A percentile compares a stretch with the other conserved stretches of the same genome.
These are phyloP conservation scores for Glandiceps talaboti DNA, from an alignment of 53 echinoderm and acorn worm genomes.

Conservation along the genomic window DNA sequence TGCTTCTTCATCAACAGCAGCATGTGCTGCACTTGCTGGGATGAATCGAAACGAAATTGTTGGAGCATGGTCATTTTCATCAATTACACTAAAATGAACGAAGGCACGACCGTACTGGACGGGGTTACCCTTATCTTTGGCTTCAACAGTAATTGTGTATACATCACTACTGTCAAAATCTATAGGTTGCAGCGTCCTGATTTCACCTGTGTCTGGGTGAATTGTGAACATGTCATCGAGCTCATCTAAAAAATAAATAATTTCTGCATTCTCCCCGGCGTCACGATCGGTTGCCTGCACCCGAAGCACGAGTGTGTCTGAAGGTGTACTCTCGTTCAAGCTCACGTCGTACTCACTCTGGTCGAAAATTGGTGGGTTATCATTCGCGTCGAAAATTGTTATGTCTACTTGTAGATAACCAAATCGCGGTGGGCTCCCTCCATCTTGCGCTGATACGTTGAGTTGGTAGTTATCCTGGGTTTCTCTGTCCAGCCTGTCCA, in stretches of 20 bases:
- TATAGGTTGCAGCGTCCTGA: constrained; percentile 35
- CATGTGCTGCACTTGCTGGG: constrained; percentile 11
- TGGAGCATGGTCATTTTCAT: constrained; percentile 85
- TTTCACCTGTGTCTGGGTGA: constrained; percentile 50
- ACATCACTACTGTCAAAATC: constrained; percentile 26
- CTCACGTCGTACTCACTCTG: constrained; percentile 40
- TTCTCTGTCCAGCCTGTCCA: constrained; percentile 48
- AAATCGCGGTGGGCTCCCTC: constrained; percentile 40
- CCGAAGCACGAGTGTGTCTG: constrained; percentile 44
- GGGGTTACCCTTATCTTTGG: constrained; percentile 52
- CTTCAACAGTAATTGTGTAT: constrained; percentile 48
- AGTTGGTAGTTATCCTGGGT: constrained; percentile 53
- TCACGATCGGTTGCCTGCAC: constrained; percentile 70
- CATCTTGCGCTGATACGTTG: constrained; percentile 55
- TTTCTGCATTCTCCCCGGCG: constrained; percentile 52
- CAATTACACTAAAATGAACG: constrained; percentile 46
- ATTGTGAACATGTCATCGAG: constrained; percentile 42
- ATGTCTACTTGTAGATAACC: constrained; percentile 51
- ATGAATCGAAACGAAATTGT: neutral
- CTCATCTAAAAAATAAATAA: constrained; percentile 50
- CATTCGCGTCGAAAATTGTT: constrained; percentile 57
- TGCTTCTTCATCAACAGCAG: constrained; percentile 48
- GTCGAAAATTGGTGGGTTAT: constrained; percentile 69
- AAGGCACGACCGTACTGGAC: constrained; percentile 42
- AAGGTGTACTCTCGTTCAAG: constrained; percentile 55